phyloP scores from a whole-genome alignment of 2,888 invertebrate genomes.

The Apodemia hepburni region DNA sequence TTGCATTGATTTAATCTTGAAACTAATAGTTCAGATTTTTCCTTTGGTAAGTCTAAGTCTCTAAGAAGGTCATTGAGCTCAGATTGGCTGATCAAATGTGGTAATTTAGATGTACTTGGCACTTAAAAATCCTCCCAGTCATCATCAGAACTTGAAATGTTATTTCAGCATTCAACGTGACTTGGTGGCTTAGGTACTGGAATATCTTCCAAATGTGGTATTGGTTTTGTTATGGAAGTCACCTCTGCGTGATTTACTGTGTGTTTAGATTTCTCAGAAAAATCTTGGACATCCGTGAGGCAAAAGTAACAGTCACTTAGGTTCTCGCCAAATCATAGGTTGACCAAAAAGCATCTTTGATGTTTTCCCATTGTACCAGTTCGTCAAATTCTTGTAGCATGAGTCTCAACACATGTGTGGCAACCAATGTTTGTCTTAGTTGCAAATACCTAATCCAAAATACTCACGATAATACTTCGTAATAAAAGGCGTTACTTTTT shows the following conservation, averaged over 20 bases:
- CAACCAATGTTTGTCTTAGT: background rate
- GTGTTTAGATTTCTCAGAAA: slow-evolving; percentile 1
- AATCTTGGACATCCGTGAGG: background rate
- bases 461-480: background rate
- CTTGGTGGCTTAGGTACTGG: slow-evolving; percentile 1
- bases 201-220: slow-evolving; percentile 1
- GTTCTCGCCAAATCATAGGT: slow-evolving; percentile 4
- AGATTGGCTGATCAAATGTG: slow-evolving; percentile 1
- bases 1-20: too few relatives aligned
- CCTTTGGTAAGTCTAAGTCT: background rate
- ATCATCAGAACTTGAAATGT: background rate
- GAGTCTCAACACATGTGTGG: background rate
- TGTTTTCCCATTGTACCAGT: background rate
- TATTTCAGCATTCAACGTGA: background rate
- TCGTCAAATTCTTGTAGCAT: background rate
- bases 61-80: background rate
- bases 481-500: background rate
- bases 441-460: background rate
- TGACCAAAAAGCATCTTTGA: background rate
- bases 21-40: too few relatives aligned
- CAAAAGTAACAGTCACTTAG: background rate
- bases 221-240: slow-evolving; percentile 1
- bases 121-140: background rate
- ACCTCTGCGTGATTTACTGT: background rate
- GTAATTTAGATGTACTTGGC: background rate